Evolutionary conservation across 1,140 invertebrate genomes (phyloP), one percentile per base, ranked within the genome.

Genomic region (Archivesica marissinica): DNA sequence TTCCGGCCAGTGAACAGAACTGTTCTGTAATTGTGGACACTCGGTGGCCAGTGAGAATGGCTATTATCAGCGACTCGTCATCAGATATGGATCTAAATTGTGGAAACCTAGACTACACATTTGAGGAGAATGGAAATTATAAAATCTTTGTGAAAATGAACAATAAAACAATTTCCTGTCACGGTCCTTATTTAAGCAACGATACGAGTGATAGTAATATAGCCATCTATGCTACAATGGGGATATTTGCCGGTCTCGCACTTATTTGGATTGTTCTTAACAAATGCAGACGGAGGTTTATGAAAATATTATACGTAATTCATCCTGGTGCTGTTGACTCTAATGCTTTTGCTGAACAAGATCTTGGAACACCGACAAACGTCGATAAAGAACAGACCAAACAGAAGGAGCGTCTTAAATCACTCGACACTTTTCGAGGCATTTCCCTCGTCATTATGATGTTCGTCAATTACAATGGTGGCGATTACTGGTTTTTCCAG

Each of bases 401-500:
- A 64, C 68, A 70, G 23, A 78, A 79, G 41, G 86, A 87, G 75
- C 33, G 86, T 15, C 44, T 87, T 3, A 83, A 72, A 72, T 87
- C 86, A 2, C 39, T 87, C 0, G 86, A 87, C 74, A 77, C 86
- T 2, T 82, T 87, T 20, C 59, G 86, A 17, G 86, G 86, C 20
- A 38, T 85, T 23, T 66, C 75, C 6, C 74, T 85, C 70, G 75
- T 85, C 30, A 86, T 95, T 47, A 96, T 96, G 97, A 97, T 97
- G 85, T 97, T 98, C 92, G 96, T 97, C 0, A 97, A 97, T 90
- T 96, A 96, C 78, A 97, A 97, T 28, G 96, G 96, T 41, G 98
- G 98, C 2, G 93, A 96, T 38, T 99, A 98, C 93, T 96, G 95
- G 94, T 97, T 97, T 94, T 95, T 99, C 85, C 96, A 97, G 86